These are phyloP conservation scores for Amphilophus citrinellus DNA, from an alignment of 2,113 vertebrate genomes.

Conservation along the genomic window DNA sequence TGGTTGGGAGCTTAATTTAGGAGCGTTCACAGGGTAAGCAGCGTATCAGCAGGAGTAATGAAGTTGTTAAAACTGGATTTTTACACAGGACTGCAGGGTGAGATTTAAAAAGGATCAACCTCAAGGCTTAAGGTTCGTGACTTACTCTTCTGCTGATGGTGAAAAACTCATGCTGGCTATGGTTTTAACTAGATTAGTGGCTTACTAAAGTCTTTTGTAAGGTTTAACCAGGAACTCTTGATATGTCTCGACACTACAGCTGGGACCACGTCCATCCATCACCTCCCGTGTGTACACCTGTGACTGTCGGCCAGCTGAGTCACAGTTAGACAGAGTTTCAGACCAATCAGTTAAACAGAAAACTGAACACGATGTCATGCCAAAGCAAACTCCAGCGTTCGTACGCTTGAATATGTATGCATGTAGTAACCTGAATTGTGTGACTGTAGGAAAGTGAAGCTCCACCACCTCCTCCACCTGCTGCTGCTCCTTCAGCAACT, in stretches of 20 bases:
- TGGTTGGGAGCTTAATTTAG: background rate
- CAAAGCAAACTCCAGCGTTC: background rate
- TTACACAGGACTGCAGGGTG: background rate
- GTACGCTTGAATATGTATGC: background rate
- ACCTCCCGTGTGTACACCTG: background rate
- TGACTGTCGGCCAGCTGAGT: background rate
- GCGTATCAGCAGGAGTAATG: background rate
- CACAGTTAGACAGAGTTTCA: slow-evolving; percentile 1
- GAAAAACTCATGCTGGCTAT: background rate
- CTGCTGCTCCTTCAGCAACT: background rate
- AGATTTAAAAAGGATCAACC: slow-evolving; percentile 20
- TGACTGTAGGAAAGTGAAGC: slow-evolving; percentile 64
- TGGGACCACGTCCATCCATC: background rate
- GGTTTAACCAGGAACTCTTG: background rate
- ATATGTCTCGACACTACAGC: background rate
- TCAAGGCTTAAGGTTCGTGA: slow-evolving; percentile 22
- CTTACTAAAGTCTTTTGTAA: slow-evolving; percentile 8
- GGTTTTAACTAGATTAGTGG: slow-evolving; percentile 21
- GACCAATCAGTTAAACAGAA: background rate
- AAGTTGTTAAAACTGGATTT: background rate
- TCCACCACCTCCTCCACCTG: slow-evolving; percentile 17
- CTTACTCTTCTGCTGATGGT: slow-evolving; percentile 32
- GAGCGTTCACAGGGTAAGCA: background rate
- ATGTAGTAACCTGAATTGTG: background rate
- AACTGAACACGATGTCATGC: background rate